phyloP scores from a whole-genome alignment of 2,888 invertebrate species.

The Scelioninae gen. 2 region DNA sequence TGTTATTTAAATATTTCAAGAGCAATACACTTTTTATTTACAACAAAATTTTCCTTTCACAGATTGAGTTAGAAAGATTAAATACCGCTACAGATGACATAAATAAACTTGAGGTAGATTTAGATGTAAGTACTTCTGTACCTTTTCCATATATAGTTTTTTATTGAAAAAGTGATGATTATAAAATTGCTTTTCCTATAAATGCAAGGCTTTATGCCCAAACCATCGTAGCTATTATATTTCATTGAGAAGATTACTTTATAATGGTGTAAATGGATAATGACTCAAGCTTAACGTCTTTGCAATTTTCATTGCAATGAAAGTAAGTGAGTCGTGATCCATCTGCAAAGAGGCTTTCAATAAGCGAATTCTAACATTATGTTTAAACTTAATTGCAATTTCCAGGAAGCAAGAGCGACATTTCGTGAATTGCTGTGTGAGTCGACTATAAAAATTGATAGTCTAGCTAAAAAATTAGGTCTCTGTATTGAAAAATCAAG shows the following conservation, averaged over 20 bases:
- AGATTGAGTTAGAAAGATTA: constrained; percentile 91
- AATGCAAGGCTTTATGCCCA: constrained; percentile 54
- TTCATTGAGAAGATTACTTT: constrained; percentile 67
- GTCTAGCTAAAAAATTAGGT: constrained; percentile 87
- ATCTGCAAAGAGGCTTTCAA: constrained; percentile 33
- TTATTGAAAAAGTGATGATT: constrained; percentile 34
- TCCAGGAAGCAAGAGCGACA: constrained; percentile 85
- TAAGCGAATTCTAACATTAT: constrained; percentile 29
- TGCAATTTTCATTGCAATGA: constrained; percentile 56
- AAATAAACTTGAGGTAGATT: constrained; percentile 91
- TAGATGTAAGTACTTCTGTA: constrained; percentile 80
- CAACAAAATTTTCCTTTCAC: constrained; percentile 61
- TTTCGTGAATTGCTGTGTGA: constrained; percentile 89
- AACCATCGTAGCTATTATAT: constrained; percentile 64
- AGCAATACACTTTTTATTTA: no score
- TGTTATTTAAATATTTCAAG: no score
- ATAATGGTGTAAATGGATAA: constrained; percentile 69
- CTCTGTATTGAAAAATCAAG: constrained; percentile 90
- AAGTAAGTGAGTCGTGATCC: constrained; percentile 50
- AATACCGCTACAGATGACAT: constrained; percentile 95
- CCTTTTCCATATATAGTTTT: constrained; percentile 30
- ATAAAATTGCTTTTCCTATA: constrained; percentile 59
- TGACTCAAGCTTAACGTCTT: constrained; percentile 60
- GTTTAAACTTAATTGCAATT: constrained; percentile 32
- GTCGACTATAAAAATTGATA: constrained; percentile 88